Conservation (phyloP, 2,113 vertebrate species). For the Xenotilapia longispinis region DNA sequence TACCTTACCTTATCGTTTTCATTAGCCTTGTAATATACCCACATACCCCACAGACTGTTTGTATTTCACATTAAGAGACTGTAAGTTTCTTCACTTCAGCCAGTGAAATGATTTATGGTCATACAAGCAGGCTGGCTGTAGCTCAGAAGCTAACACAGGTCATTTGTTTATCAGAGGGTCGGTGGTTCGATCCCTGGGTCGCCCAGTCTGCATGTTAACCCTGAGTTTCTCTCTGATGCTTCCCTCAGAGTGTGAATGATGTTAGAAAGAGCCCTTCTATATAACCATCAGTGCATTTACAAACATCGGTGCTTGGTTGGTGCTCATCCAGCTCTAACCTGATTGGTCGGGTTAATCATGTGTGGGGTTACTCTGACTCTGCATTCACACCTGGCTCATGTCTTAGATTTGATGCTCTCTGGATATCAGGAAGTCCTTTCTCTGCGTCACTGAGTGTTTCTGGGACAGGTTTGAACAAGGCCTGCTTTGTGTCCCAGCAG, state of each 20-base stretch:
- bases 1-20: not conserved
- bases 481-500: conserved; percentile 13
- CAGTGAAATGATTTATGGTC: not conserved
- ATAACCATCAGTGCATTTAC: not conserved
- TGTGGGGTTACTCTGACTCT: not conserved
- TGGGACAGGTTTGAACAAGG: conserved; percentile 27
- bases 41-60: not conserved
- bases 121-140: not conserved
- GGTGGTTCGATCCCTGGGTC: accelerated
- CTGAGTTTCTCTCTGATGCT: not conserved
- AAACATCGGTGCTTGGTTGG: not conserved
- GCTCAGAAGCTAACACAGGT: not conserved
- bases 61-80: not conserved
- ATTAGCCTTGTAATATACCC: not conserved
- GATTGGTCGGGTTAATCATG: not conserved
- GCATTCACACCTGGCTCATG: conserved; percentile 8
- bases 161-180: not conserved
- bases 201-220: not conserved
- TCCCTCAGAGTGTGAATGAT: not conserved
- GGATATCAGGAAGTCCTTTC: not conserved
- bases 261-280: not conserved
- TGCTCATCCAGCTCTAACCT: not conserved
- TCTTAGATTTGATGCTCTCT: not conserved
- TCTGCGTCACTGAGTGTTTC: conserved; percentile 11
- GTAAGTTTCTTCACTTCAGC: not conserved